A percentile compares a stretch with the other conserved stretches of the same genome.
These are phyloP conservation scores for Agriopis marginaria DNA, from an alignment of 2,888 invertebrate genomes.

Conservation along the genomic window DNA sequence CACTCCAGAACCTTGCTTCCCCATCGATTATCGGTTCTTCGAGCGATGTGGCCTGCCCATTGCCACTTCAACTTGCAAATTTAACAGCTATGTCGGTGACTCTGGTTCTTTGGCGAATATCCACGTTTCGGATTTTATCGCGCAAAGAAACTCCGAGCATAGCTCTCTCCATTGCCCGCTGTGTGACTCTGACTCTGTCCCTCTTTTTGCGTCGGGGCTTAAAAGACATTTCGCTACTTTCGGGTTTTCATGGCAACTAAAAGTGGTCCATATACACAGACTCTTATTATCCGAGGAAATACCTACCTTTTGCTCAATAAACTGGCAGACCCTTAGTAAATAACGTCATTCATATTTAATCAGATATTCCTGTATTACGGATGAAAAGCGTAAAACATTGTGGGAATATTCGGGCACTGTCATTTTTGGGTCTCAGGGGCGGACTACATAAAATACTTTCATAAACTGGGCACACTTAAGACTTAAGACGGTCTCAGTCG, in stretches of 20 bases:
- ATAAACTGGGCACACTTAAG: constrained; percentile 1
- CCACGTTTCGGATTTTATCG: too few species aligned
- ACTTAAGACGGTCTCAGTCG: neutral
- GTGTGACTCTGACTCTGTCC: too few species aligned
- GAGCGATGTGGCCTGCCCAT: too few species aligned
- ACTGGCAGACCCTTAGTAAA: constrained; percentile 39
- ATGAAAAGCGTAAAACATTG: constrained; percentile 32
- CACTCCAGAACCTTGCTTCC: too few species aligned
- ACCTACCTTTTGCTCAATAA: constrained; percentile 41
- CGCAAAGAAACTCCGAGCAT: too few species aligned
- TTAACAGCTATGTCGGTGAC: too few species aligned
- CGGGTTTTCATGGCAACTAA: neutral
- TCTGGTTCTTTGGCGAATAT: too few species aligned
- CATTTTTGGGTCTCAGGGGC: constrained; percentile 11
- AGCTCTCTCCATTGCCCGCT: too few species aligned
- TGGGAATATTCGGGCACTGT: constrained; percentile 22
- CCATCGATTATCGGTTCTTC: too few species aligned
- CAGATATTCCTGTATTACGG: constrained; percentile 33
- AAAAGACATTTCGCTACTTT: too few species aligned
- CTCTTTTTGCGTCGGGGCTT: too few species aligned
- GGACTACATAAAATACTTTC: constrained; percentile 8
- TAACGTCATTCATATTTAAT: constrained; percentile 42
- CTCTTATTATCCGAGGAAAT: constrained; percentile 30
- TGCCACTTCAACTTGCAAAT: too few species aligned
- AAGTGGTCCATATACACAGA: constrained; percentile 10